Conservation (phyloP, 64 coral and sea anemone genomes). For the Montipora efflorescens region DNA sequence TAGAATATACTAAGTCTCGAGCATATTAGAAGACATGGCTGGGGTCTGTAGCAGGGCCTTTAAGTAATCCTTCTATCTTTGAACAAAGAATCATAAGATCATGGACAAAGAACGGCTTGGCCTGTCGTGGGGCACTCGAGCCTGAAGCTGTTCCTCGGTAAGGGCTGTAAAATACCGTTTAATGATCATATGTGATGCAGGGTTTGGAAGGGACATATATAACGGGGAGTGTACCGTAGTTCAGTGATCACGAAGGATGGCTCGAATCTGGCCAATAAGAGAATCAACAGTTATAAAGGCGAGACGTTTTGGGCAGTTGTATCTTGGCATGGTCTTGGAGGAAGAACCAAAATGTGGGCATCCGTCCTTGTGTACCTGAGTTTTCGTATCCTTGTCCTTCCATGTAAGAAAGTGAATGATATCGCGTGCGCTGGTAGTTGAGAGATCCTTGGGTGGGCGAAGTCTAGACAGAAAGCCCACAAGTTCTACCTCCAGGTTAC, state of each 20-base stretch:
- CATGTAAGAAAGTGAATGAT: background rate
- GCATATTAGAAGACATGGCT: too few relatives aligned
- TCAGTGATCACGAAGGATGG: background rate
- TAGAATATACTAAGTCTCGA: too few relatives aligned
- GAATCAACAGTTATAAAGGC: background rate
- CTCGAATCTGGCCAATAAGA: background rate
- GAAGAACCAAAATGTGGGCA: background rate
- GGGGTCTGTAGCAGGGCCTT: too few relatives aligned
- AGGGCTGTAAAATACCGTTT: too few relatives aligned
- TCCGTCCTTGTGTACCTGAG: background rate
- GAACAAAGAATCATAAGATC: too few relatives aligned
- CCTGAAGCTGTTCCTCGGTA: too few relatives aligned
- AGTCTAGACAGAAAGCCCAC: background rate
- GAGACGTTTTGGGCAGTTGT: background rate
- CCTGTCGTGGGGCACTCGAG: too few relatives aligned
- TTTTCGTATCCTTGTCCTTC: background rate
- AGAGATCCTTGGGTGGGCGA: background rate
- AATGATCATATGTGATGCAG: too few relatives aligned
- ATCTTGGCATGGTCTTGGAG: background rate
- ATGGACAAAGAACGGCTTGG: too few relatives aligned
- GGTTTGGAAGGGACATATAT: too few relatives aligned
- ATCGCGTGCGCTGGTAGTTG: background rate
- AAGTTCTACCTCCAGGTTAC: background rate
- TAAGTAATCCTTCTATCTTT: too few relatives aligned
- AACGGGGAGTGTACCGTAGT: too few relatives aligned